Conservation (phyloP, 2,113 vertebrate species). For the Rhizomys pruinosus region DNA sequence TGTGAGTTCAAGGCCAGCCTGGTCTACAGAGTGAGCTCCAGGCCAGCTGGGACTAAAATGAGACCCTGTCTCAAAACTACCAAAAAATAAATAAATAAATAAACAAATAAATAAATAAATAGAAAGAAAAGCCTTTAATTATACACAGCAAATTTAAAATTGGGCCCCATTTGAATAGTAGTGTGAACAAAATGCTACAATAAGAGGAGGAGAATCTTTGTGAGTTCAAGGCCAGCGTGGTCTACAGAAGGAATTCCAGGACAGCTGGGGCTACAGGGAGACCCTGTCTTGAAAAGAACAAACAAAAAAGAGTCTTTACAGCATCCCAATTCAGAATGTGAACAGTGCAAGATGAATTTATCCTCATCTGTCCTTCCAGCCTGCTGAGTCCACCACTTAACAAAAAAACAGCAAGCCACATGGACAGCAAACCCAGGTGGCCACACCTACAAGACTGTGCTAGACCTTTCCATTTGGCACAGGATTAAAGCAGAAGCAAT, state of each 20-base stretch:
- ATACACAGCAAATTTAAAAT: neutral
- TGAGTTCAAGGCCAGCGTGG: no score
- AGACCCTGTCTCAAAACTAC: no score
- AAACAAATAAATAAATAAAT: no score
- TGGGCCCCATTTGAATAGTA: slow-evolving; percentile 24
- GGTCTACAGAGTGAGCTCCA: no score
- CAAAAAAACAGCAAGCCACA: slow-evolving; percentile 81
- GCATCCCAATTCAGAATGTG: slow-evolving; percentile 87
- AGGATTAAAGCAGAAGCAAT: slow-evolving; percentile 40
- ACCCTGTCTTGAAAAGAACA: no score
- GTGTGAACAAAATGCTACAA: slow-evolving; percentile 83
- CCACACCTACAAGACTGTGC: slow-evolving; percentile 70
- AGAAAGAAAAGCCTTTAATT: neutral
- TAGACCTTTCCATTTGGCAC: neutral
- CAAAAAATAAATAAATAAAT: no score
- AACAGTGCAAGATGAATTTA: slow-evolving; percentile 88
- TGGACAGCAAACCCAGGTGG: slow-evolving; percentile 86
- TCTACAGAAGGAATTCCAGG: no score
- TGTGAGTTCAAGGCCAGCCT: no score
- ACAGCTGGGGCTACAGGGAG: no score
- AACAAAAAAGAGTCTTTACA: slow-evolving; percentile 87
- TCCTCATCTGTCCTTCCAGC: slow-evolving; percentile 84
- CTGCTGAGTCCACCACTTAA: slow-evolving; percentile 84
- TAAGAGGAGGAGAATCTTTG: no score
- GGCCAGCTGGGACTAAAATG: no score